These are phyloP conservation scores for Pseudochirops cupreus DNA, from an alignment of 2,797 vertebrate species.

Conservation along the genomic window DNA sequence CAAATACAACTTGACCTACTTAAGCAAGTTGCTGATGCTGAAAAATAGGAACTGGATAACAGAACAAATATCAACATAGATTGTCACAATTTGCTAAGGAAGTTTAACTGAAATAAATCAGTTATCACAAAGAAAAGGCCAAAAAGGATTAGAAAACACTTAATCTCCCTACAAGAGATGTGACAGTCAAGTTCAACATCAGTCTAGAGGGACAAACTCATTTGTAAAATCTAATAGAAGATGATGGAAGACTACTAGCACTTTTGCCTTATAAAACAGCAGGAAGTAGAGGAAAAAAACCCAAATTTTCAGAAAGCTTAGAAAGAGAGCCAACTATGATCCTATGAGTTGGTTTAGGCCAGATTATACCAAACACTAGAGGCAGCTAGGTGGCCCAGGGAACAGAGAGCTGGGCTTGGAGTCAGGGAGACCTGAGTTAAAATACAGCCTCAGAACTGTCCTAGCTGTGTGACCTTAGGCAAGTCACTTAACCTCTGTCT, in stretches of 20 bases:
- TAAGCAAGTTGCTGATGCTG: not conserved
- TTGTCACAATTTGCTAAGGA: not conserved
- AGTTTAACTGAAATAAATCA: not conserved
- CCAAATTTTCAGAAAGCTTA: not conserved
- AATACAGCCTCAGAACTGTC: not conserved
- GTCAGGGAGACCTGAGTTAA: not conserved
- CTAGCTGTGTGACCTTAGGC: not conserved
- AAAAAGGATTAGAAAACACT: not conserved
- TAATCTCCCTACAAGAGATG: not conserved
- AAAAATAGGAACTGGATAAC: not conserved
- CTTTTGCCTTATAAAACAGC: not conserved
- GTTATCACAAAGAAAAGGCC: not conserved
- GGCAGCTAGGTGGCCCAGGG: not conserved
- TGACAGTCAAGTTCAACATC: not conserved
- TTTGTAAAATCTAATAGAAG: not conserved
- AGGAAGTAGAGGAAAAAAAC: not conserved
- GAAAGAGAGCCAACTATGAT: not conserved
- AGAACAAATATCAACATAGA: not conserved
- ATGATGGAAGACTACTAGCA: not conserved
- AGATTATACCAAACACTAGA: not conserved
- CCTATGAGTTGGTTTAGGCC: not conserved
- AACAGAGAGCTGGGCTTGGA: not conserved
- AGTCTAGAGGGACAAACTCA: not conserved
- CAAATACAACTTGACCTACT: not conserved
- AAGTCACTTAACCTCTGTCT: not conserved